Evolutionary conservation across 35 echinoderm and acorn worm species (phyloP), one percentile per base, ranked within the genome.

Genomic region (Hemicentrotus pulcherrimus): DNA sequence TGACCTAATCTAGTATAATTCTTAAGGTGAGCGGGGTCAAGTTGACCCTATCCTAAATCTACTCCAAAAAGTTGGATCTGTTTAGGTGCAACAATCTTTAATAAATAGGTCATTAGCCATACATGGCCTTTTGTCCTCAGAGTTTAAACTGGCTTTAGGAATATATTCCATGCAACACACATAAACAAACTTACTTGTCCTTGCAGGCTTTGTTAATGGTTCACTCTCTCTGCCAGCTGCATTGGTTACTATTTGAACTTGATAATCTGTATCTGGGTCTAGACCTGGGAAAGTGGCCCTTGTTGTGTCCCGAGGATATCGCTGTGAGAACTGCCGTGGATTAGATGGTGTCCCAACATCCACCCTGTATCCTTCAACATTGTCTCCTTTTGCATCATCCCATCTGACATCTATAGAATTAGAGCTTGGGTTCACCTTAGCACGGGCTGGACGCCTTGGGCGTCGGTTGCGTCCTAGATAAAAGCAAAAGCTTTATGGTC

Each of bases 221-320:
- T 90, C 32, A 90, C 88, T 90, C 46, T 90, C 88, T 78, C 65
- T 78, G 24, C 88, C 88, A 32, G 88, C 88, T 33, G 88, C 32
- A 90, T 90, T 90, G 32, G 88, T 41, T 9, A 41, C 46, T 47
- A 90, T 33, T 47, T 33, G 46, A 32, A 90, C 88, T 47, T 41
- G 2, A 90, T 90, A 90, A 32, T 90, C 88, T 90, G 88, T 90
- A 30, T 47, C 88, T 41, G 88, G 88, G 32, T 90, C 32, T 90
- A 90, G 88, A 90, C 9, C 24, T 24, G 32, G 32, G 12, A 90
- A 32, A 5, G 32, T 15, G 88, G 14, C 9, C 86, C 32, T 47
- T 2, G 12, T 90, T 90, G 88, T 90, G 13, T 47, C 88, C 32
- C 88, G 31, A 24, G 32, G 31, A 41, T 5, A 15, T 18, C 12